Conservation (phyloP, 2,113 vertebrate genomes). For the Psilopogon haemacephalus region DNA sequence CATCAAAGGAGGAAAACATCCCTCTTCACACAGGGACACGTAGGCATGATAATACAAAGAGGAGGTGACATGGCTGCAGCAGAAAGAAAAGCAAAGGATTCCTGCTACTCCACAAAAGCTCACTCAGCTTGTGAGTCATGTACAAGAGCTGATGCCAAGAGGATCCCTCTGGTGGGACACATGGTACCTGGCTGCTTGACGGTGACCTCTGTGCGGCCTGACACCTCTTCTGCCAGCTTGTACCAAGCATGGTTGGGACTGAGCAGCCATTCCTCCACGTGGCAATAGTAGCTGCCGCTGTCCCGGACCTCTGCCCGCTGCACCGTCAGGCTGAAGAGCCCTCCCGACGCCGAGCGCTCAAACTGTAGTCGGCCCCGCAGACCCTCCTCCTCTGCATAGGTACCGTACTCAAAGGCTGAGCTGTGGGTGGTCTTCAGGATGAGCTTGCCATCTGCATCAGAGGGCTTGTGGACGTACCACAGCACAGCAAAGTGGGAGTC, state of each 20-base stretch:
- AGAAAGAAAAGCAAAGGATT: neutral
- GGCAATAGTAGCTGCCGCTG: constrained; percentile 94
- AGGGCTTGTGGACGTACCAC: constrained; percentile 89
- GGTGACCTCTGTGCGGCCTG: constrained; percentile 84
- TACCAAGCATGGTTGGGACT: constrained; percentile 84
- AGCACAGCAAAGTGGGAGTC: constrained; percentile 90
- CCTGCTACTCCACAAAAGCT: neutral
- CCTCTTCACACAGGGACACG: fast-evolving
- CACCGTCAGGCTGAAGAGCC: constrained; percentile 89
- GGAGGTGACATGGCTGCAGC: neutral
- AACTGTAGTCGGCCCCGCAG: constrained; percentile 89
- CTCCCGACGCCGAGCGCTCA: constrained; percentile 82
- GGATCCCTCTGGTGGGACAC: fast-evolving
- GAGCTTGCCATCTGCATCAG: constrained; percentile 84
- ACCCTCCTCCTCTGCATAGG: constrained; percentile 89
- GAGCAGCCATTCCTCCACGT: constrained; percentile 88
- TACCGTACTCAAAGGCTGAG: constrained; percentile 88
- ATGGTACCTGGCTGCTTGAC: constrained; percentile 87
- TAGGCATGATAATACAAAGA: neutral
- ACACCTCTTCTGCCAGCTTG: constrained; percentile 80
- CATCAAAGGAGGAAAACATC: neutral
- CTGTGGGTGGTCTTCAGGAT: constrained; percentile 90
- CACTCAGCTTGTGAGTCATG: fast-evolving
- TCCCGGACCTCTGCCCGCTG: constrained; percentile 89
- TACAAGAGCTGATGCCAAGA: fast-evolving